phyloP scores from a whole-genome alignment of 2,113 vertebrate genomes.

The Carassius gibelio region DNA sequence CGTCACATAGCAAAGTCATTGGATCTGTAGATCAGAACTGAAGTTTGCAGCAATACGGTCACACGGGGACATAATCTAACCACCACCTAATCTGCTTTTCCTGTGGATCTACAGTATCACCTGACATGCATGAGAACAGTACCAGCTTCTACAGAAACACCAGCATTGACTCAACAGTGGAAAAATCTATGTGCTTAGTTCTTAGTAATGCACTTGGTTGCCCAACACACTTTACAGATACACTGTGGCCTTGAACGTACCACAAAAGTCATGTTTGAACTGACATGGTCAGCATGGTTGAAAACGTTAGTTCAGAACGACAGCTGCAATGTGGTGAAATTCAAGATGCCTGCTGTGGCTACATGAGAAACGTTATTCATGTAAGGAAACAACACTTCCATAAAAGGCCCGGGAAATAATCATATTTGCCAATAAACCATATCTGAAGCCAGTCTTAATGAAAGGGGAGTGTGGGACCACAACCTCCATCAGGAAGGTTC shows the following conservation, averaged over 20 bases:
- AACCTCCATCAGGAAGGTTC: background rate
- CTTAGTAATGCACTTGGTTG: background rate
- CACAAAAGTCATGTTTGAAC: conserved; percentile 2
- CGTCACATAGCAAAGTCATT: background rate
- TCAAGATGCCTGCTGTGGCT: background rate
- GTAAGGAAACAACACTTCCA: conserved; percentile 11
- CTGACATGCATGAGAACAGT: background rate
- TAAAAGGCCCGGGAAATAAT: background rate
- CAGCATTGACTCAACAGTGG: background rate
- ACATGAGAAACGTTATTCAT: conserved; percentile 2
- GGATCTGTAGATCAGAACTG: background rate
- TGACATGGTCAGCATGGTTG: background rate
- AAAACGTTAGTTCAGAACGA: background rate
- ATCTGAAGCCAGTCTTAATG: background rate
- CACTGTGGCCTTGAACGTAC: background rate
- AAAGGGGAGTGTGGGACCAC: conserved; percentile 1
- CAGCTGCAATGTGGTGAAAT: background rate
- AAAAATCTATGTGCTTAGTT: background rate
- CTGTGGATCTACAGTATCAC: background rate
- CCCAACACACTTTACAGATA: background rate
- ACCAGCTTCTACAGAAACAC: background rate
- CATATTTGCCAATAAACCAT: conserved; percentile 20
- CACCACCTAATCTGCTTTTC: conserved; percentile 11
- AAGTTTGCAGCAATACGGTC: conserved; percentile 17
- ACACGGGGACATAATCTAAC: conserved; percentile 1